Percentiles rank a stretch among this genome's conserved stretches.
These are phyloP conservation scores for Formica selysi DNA, from an alignment of 1,140 invertebrate genomes.

Conservation along the genomic window DNA sequence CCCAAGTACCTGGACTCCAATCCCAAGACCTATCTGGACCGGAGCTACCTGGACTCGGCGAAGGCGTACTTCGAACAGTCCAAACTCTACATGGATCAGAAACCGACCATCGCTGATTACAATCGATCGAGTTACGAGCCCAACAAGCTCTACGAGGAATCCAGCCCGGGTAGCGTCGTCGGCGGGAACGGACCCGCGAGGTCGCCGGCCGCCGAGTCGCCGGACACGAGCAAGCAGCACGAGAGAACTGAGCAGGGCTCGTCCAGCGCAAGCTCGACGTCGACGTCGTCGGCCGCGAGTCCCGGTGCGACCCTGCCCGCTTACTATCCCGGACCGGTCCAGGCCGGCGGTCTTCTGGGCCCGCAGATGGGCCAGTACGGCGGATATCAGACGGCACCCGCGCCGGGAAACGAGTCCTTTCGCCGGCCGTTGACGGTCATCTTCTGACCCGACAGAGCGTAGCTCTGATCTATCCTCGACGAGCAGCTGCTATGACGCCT, in stretches of 20 bases:
- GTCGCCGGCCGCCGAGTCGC: constrained; percentile 88
- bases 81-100: constrained; percentile 93
- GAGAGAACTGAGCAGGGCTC: constrained; percentile 87
- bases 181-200: constrained; percentile 83
- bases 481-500: constrained; percentile 67
- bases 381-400: constrained; percentile 87
- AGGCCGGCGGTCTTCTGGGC: constrained; percentile 84
- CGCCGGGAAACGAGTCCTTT: constrained; percentile 89
- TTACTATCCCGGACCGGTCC: constrained; percentile 88
- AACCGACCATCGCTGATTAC: constrained; percentile 85
- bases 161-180: constrained; percentile 88
- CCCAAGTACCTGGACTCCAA: constrained; percentile 88
- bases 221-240: constrained; percentile 86
- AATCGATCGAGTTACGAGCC: constrained; percentile 86
- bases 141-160: constrained; percentile 89
- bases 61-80: constrained; percentile 93
- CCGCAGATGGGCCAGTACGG: constrained; percentile 89
- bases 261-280: constrained; percentile 86
- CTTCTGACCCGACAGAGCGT: constrained; percentile 92
- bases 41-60: constrained; percentile 89
- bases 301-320: constrained; percentile 87
- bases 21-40: constrained; percentile 90
- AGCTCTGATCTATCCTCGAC: constrained; percentile 81
- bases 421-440: constrained; percentile 93
- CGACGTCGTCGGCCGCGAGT: constrained; percentile 89